Evolutionary conservation across 2,888 invertebrate species (phyloP).

Genomic region (Cetonia aurata): DNA sequence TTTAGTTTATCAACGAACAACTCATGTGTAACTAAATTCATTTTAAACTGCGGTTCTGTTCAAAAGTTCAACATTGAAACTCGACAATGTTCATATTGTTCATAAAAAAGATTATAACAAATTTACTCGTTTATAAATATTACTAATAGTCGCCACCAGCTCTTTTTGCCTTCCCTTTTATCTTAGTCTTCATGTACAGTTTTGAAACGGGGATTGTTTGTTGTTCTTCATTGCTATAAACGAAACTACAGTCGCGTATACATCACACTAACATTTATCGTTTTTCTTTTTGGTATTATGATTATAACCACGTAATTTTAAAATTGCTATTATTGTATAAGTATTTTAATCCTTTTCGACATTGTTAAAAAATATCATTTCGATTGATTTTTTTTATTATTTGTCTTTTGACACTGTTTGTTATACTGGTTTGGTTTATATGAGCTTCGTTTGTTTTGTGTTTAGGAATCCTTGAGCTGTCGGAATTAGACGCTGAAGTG

Average conservation of each 20-base stretch:
- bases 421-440: conserved; percentile 40
- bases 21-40: conserved; percentile 27
- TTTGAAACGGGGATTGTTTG: conserved; percentile 8
- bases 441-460: conserved; percentile 35
- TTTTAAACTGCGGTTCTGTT: conserved; percentile 10
- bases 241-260: conserved; percentile 54
- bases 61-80: conserved; percentile 24
- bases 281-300: conserved; percentile 38
- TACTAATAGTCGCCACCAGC: conserved; percentile 16
- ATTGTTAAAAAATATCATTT: conserved; percentile 56
- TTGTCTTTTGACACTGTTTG: conserved; percentile 46
- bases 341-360: conserved; percentile 54
- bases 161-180: conserved; percentile 3
- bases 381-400: conserved; percentile 27
- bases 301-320: conserved; percentile 55
- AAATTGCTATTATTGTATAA: conserved; percentile 53
- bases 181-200: background rate
- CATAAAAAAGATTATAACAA: conserved; percentile 34
- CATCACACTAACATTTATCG: conserved; percentile 63
- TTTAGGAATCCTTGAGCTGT: conserved; percentile 33
- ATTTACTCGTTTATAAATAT: conserved; percentile 25
- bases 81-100: conserved; percentile 26
- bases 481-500: conserved; percentile 38
- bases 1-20: conserved; percentile 20
- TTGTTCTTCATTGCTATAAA: conserved; percentile 28